Percentiles rank a stretch among this genome's conserved stretches.
Conservation (phyloP, 2,797 vertebrate species). For the Poeciliopsis paucimaculata region DNA sequence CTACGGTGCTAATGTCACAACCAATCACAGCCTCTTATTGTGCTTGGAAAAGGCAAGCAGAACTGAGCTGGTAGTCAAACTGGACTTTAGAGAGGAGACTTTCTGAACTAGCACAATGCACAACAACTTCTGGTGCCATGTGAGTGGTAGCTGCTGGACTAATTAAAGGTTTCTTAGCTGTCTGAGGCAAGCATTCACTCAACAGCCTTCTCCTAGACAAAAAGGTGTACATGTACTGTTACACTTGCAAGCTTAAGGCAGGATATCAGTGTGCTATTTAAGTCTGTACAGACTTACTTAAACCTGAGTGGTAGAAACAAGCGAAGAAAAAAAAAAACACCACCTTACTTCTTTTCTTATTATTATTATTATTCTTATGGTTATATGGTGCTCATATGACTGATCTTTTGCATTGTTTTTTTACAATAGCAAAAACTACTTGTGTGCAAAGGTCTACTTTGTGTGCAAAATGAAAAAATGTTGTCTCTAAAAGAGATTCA, state of each 20-base stretch:
- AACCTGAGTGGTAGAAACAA: conserved; percentile 55
- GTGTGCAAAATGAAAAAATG: conserved; percentile 73
- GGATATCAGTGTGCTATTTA: conserved; percentile 70
- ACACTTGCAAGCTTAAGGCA: conserved; percentile 62
- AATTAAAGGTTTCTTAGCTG: conserved; percentile 58
- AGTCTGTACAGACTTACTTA: conserved; percentile 77
- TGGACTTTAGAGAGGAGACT: conserved; percentile 27
- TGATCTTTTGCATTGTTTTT: conserved; percentile 77
- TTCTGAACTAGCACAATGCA: conserved; percentile 39
- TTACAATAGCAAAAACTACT: conserved; percentile 82
- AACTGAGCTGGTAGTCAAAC: conserved; percentile 32
- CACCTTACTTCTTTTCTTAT: conserved; percentile 12
- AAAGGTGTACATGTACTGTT: conserved; percentile 65
- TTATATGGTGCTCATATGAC: conserved; percentile 83
- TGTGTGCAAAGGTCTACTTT: conserved; percentile 83
- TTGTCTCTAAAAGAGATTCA: conserved; percentile 87
- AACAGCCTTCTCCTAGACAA: conserved; percentile 54
- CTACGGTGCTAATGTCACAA: conserved; percentile 66
- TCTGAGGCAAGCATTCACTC: conserved; percentile 57
- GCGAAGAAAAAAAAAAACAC: conserved; percentile 28
- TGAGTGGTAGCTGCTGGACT: conserved; percentile 41
- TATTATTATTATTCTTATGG: conserved; percentile 49
- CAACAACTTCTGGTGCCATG: conserved; percentile 32
- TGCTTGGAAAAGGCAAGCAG: conserved; percentile 60
- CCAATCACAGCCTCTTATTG: conserved; percentile 69